A percentile compares a stretch with the other conserved stretches of the same genome.
Conservation (phyloP, 2,888 invertebrate species). For the Coleophora flavipennella region DNA sequence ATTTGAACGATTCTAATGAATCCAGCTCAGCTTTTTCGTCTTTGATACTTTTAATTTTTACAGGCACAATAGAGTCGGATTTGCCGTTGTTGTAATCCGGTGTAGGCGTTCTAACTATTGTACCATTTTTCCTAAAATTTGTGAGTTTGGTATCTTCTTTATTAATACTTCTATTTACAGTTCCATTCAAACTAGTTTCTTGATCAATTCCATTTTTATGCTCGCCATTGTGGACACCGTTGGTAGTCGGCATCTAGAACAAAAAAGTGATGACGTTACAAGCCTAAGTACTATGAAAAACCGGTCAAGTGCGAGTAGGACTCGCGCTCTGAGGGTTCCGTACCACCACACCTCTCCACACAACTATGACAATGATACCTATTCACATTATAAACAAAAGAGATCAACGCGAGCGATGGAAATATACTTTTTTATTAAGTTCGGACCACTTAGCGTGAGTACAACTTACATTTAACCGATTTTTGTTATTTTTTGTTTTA, state of each 20-base stretch:
- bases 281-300: no score
- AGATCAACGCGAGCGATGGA: no score
- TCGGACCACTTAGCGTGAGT: no score
- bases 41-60: conserved; percentile 37
- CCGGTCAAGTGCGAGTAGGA: no score
- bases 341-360: no score
- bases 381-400: no score
- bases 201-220: conserved; percentile 27
- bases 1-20: conserved; percentile 81
- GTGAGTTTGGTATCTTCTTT: conserved; percentile 17
- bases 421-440: no score
- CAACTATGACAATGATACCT: no score
- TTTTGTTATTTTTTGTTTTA: no score
- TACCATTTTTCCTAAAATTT: conserved; percentile 45
- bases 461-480: no score
- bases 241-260: conserved; percentile 51
- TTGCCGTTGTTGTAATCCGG: conserved; percentile 53
- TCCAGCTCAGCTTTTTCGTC: conserved; percentile 80
- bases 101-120: conserved; percentile 48
- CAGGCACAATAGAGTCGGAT: conserved; percentile 24
- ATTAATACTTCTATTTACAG: conserved; percentile 13
- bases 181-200: conserved; percentile 19
- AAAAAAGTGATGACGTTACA: no score
- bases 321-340: no score
- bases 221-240: conserved; percentile 46